Evolutionary conservation across 2,888 invertebrate species (phyloP), one percentile per base, ranked within the genome.

Genomic region (Melanophora roralis): DNA sequence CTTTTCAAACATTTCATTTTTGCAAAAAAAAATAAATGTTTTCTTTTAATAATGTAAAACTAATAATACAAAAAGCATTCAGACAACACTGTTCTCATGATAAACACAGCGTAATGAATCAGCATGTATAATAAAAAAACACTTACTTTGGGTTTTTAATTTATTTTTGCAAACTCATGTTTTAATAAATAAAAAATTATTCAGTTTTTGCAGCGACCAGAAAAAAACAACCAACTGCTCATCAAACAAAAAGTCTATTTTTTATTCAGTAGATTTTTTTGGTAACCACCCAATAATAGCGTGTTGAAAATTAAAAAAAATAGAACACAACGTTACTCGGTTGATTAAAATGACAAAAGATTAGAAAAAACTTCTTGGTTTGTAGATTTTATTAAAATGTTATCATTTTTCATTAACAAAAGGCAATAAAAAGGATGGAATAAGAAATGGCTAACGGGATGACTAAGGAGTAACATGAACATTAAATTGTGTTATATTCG

Each of bases 241-340:
- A 36, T 49, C 14, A 64, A n/a, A n/a, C 8, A 64, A 2, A 49
- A 64, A 64, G 21, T 64, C 36, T 49, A 14, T 40, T 64, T 49
- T n/a, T 47, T 49, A 64, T 49, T 36, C 47, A 11, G 47, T 64
- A 47, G 47, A 27, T 60, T 64, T 47, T 62, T 64, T 47, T 34
- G 62, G 62, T 64, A 34, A 64, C 62, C 62, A 49, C 62, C 62
- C 47, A 32, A 47, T 36, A 64, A 64, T 49, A 14, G 19, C 19
- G 36, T 49, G 21, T 19, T 21, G n/a, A 1, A 34, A 19, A 19
- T n/a, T 5, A 27, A 3, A 27, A 27, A 55, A 55, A 16, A 59
- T 27, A 27, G 6, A 27, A 3, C 27, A 27, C n/a, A n/a, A n/a
- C n/a, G n/a, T n/a, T n/a, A n/a, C n/a, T n/a, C 19, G 5, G 19